Conservation (phyloP, 2,113 vertebrate species). For the Terrapene triunguis region DNA sequence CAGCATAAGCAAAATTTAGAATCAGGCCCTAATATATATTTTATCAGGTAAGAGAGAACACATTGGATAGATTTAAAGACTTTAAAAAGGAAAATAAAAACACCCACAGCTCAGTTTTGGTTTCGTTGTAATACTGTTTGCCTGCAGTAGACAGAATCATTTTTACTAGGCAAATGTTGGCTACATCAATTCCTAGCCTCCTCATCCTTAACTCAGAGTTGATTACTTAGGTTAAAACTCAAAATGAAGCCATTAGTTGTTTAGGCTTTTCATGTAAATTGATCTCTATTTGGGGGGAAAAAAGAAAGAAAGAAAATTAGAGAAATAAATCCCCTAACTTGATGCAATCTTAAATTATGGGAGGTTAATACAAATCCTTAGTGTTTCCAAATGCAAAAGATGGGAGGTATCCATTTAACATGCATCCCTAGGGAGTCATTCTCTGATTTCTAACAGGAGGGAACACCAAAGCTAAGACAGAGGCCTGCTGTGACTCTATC, state of each 20-base stretch:
- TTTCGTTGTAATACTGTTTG: not conserved
- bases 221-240: constrained; percentile 19
- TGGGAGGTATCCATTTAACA: not conserved
- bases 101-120: not conserved
- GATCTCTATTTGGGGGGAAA: not conserved
- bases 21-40: not conserved
- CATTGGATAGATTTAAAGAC: not conserved
- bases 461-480: constrained; percentile 46
- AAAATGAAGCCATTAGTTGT: constrained; percentile 14
- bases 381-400: constrained; percentile 36
- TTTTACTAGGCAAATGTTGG: not conserved
- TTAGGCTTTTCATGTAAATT: constrained; percentile 30
- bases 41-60: not conserved
- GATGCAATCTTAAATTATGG: not conserved
- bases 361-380: constrained; percentile 25
- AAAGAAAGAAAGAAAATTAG: constrained; percentile 7
- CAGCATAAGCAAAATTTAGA: not conserved
- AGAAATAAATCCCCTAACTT: not conserved
- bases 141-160: not conserved
- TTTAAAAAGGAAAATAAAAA: constrained; percentile 6
- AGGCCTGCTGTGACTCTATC: constrained; percentile 49
- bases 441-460: constrained; percentile 67
- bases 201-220: not conserved
- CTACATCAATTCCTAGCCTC: not conserved
- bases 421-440: constrained; percentile 24